phyloP scores from a whole-genome alignment of 1,140 invertebrate genomes.

The Drosophila arizonae region DNA sequence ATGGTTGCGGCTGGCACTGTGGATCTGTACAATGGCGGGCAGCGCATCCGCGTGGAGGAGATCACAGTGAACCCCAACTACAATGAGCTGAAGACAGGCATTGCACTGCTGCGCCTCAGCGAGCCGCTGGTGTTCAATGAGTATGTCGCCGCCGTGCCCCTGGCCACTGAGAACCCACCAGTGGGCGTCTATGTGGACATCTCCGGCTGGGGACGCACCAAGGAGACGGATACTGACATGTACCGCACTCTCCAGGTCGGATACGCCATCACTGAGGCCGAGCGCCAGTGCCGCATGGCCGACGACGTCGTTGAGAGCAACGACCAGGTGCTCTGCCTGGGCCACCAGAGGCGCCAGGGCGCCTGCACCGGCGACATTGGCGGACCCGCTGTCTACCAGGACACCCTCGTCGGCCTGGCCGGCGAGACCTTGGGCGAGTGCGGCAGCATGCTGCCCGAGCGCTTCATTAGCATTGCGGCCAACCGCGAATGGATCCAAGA shows the following conservation, averaged over 20 bases:
- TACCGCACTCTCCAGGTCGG: slow-evolving; percentile 62
- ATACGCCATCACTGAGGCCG: slow-evolving; percentile 31
- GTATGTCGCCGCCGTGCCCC: slow-evolving; percentile 46
- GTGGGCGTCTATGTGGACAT: slow-evolving; percentile 50
- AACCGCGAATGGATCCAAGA: slow-evolving; percentile 66
- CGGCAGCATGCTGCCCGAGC: slow-evolving; percentile 64
- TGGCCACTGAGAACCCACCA: slow-evolving; percentile 48
- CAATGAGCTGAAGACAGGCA: slow-evolving; percentile 51
- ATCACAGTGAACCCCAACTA: slow-evolving; percentile 68
- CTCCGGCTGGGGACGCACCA: slow-evolving; percentile 71
- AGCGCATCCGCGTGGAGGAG: slow-evolving; percentile 56
- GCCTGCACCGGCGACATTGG: slow-evolving; percentile 69
- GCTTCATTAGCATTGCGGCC: slow-evolving; percentile 66
- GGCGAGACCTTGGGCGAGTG: slow-evolving; percentile 61
- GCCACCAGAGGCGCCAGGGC: slow-evolving; percentile 60
- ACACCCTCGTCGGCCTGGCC: slow-evolving; percentile 60
- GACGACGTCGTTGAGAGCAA: slow-evolving; percentile 19
- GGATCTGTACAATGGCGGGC: slow-evolving; percentile 66
- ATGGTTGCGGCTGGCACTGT: slow-evolving; percentile 58
- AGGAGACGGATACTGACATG: slow-evolving; percentile 51
- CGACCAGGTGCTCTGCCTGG: slow-evolving; percentile 65
- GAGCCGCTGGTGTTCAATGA: slow-evolving; percentile 49
- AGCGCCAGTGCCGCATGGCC: slow-evolving; percentile 33
- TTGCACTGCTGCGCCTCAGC: slow-evolving; percentile 64
- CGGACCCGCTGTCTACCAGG: slow-evolving; percentile 64